Base-by-base conservation (phyloP, 2,888 invertebrate species). In the Cephus nigrinus region DNA sequence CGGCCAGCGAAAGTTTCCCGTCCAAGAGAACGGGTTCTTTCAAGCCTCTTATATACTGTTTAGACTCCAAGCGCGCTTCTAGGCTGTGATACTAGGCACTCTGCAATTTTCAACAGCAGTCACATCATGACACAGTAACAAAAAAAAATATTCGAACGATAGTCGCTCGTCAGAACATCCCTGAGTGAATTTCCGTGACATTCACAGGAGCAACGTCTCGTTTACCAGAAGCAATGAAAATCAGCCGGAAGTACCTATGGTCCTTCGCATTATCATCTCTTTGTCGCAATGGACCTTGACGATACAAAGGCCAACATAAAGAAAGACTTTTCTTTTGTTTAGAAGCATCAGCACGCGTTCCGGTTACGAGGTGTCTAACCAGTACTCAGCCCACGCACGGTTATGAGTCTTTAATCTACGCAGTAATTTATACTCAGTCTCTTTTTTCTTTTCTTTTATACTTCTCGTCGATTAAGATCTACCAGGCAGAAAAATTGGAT, bases 1-100 rank as follows among this genome's bases (percentile, higher is more conserved):
- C 75, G 12, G 76, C 79, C 73, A 79, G 86, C 80, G 86, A 86
- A 86, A 86, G 86, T 86, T 80, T 82, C 79, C 78, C 78, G 40
- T 68, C 1, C 36, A 23, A 74, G 74, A 74, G 74, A 74, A 74
- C 33, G 74, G 36, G 74, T 33, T 74, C 71, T 33, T 31, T 55
- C 55, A 23, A 23, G 55, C 9, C 23, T 23, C 23, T 55, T 55
- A 1, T 55, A 23, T 23, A 23, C 55, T 55, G 55, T 9, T 55
- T 55, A 55, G 55, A 23, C 9, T 55, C 55, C 23, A 55, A 23
- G 55, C 9, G 9, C 55, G 55, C 55, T 23, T 55, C 55, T 55
- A 55, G 40, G 23, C 23, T 55, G 4, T 9, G 40, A 55, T 23
- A 9, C 40, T 2, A 1, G 23, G 55, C 55, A 23, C 23, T 55